These are phyloP conservation scores for Aplocera efformata DNA, from an alignment of 2,888 invertebrate genomes.

Conservation along the genomic window DNA sequence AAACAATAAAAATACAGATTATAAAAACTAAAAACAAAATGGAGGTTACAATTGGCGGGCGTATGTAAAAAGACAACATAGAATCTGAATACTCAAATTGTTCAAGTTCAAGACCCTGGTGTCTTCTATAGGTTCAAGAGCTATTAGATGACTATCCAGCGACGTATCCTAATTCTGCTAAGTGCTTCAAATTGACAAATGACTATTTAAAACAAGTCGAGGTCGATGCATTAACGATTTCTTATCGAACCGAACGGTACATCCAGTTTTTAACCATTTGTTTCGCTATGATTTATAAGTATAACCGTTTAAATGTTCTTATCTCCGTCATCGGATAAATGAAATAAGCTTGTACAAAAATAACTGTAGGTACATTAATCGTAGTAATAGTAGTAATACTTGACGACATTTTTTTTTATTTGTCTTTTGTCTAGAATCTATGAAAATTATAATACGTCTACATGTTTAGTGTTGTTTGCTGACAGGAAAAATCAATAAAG, in stretches of 20 bases:
- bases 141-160: conserved; percentile 9
- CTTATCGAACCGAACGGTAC: conserved; percentile 28
- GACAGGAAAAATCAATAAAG: too few relatives aligned
- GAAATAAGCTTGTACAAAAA: conserved; percentile 14
- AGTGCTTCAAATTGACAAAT: conserved; percentile 31
- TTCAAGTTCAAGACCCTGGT: too few relatives aligned
- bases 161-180: conserved; percentile 28
- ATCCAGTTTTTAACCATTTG: conserved; percentile 18
- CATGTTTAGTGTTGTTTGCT: too few relatives aligned
- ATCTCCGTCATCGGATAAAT: conserved; percentile 12
- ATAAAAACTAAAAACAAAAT: too few relatives aligned
- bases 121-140: not conserved
- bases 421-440: too few relatives aligned
- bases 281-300: conserved; percentile 23
- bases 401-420: too few relatives aligned
- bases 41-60: too few relatives aligned
- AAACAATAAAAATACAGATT: too few relatives aligned
- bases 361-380: conserved; percentile 4
- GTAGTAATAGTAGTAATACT: too few relatives aligned
- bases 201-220: conserved; percentile 20
- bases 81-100: too few relatives aligned
- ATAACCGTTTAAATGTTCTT: conserved; percentile 9
- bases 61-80: too few relatives aligned
- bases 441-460: too few relatives aligned
- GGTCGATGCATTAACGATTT: conserved; percentile 25